phyloP scores from a whole-genome alignment of 2,113 vertebrate genomes.

The Oenanthe melanoleuca region DNA sequence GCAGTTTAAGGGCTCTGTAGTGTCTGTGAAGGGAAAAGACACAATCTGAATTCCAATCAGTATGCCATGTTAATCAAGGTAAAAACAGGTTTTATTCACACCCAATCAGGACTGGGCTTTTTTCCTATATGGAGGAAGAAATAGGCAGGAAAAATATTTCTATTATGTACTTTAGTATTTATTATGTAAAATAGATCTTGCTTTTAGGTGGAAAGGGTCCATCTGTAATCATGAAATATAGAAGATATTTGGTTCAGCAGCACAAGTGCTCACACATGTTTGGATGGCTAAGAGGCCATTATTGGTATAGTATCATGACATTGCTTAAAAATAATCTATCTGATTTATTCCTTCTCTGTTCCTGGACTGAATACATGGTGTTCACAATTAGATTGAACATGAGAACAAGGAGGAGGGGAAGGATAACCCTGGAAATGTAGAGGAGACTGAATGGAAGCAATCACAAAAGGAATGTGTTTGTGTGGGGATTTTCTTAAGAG shows the following conservation, averaged over 20 bases:
- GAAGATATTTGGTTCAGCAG: not conserved
- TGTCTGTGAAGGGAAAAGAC: not conserved
- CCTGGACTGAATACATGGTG: not conserved
- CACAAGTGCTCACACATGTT: not conserved
- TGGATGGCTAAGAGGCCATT: not conserved
- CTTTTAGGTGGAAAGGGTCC: not conserved
- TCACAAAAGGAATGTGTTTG: fast-evolving
- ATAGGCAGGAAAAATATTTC: not conserved
- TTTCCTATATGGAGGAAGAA: not conserved
- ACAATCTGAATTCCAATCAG: not conserved
- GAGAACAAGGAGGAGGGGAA: not conserved
- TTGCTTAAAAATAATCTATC: not conserved
- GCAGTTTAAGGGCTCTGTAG: not conserved
- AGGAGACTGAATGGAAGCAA: not conserved
- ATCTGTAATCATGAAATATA: not conserved
- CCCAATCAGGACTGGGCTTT: not conserved
- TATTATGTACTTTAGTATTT: not conserved
- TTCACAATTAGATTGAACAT: not conserved
- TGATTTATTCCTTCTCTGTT: not conserved
- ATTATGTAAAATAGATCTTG: not conserved
- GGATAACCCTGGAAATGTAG: not conserved
- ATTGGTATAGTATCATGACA: not conserved
- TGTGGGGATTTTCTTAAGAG: not conserved
- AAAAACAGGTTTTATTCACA: not conserved
- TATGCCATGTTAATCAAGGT: not conserved